A percentile compares a stretch with the other conserved stretches of the same genome.
These are phyloP conservation scores for Eulemur coronatus DNA, from an alignment of 2,797 vertebrate species.

Conservation along the genomic window DNA sequence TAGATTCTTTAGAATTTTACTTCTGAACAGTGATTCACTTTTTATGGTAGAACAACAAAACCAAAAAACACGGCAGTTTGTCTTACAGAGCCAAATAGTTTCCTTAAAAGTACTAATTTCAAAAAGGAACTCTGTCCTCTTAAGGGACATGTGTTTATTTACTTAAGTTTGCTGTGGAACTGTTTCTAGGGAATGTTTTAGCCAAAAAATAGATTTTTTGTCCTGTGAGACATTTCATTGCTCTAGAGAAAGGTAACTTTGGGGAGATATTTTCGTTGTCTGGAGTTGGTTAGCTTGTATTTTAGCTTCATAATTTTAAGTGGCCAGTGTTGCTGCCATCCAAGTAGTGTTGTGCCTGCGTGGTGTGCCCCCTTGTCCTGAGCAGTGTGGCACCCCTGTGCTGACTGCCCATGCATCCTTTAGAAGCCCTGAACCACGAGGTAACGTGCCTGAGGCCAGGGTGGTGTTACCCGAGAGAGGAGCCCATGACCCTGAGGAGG, in stretches of 20 bases:
- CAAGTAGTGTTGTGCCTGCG: background rate
- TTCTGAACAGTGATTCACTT: background rate
- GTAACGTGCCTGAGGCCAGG: background rate
- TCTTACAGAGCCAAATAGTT: background rate
- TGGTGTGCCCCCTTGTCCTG: too few species aligned
- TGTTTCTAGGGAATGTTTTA: background rate
- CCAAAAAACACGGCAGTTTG: background rate
- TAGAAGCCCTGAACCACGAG: fast-evolving
- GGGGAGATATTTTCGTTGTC: background rate
- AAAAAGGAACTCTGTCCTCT: background rate
- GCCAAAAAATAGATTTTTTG: background rate
- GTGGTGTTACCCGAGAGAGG: background rate
- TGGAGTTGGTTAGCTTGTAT: too few species aligned
- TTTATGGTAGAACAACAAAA: background rate
- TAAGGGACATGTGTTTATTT: background rate
- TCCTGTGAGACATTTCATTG: fast-evolving
- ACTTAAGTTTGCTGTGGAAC: too few species aligned
- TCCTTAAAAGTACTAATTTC: background rate
- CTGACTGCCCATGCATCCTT: background rate
- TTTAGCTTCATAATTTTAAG: background rate
- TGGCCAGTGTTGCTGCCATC: too few species aligned
- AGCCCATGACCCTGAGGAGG: background rate
- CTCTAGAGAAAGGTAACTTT: background rate
- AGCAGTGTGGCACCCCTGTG: fast-evolving
- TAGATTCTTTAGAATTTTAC: background rate